phyloP scores from a whole-genome alignment of 30 jellyfish, hydroid and myxozoan genomes.

The Catostylus mosaicus region DNA sequence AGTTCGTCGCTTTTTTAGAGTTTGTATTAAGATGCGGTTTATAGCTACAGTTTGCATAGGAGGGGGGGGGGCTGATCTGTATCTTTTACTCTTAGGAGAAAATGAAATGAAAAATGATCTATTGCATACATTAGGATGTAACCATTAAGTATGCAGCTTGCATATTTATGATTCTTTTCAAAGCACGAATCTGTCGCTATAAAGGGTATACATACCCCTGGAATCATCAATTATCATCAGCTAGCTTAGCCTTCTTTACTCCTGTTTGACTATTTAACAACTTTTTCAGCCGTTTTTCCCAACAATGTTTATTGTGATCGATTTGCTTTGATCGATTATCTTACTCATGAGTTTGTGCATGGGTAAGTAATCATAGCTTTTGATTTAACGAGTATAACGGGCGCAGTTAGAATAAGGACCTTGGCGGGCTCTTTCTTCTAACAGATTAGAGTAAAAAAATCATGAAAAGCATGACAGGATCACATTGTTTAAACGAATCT shows the following conservation, averaged over 20 bases:
- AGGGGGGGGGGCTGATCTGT: too few relatives aligned
- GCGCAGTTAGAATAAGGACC: background rate
- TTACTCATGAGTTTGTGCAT: background rate
- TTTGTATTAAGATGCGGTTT: too few relatives aligned
- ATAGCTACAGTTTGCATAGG: too few relatives aligned
- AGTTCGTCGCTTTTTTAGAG: too few relatives aligned
- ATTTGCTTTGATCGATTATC: background rate
- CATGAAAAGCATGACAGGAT: slow-evolving; percentile 24
- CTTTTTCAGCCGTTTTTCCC: too few relatives aligned
- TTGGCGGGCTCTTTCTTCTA: slow-evolving; percentile 17
- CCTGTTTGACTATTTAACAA: too few relatives aligned
- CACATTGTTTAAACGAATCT: background rate
- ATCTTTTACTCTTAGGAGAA: too few relatives aligned
- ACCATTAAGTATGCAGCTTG: too few relatives aligned
- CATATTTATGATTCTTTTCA: background rate
- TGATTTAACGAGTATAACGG: background rate
- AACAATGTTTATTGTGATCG: background rate
- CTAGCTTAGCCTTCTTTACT: background rate
- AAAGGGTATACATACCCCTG: background rate
- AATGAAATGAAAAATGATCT: too few relatives aligned
- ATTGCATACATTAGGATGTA: too few relatives aligned
- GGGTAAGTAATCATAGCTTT: background rate
- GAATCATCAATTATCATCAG: background rate
- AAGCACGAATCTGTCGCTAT: background rate
- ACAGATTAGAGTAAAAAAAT: slow-evolving; percentile 11